A percentile compares a stretch with the other conserved stretches of the same genome.
phyloP scores from a whole-genome alignment of 2,797 vertebrate species.

The Tadarida brasiliensis region DNA sequence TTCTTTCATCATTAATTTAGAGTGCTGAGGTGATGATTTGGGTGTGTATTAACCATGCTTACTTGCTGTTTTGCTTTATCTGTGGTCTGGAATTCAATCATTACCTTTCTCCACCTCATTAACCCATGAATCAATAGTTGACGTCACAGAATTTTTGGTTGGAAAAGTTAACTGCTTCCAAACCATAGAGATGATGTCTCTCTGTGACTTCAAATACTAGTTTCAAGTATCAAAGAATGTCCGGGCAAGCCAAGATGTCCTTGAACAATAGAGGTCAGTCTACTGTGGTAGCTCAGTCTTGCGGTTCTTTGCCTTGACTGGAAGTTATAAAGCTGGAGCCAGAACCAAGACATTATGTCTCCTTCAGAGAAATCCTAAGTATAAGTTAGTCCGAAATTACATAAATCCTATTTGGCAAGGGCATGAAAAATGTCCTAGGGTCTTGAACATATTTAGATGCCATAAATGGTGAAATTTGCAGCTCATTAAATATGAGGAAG shows the following conservation, averaged over 20 bases:
- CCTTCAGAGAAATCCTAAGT: conserved; percentile 60
- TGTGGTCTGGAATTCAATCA: conserved; percentile 1
- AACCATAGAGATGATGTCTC: conserved; percentile 38
- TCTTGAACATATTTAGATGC: conserved; percentile 67
- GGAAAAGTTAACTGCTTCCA: conserved; percentile 70
- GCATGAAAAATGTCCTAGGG: conserved; percentile 11
- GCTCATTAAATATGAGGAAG: conserved; percentile 71
- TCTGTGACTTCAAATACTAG: conserved; percentile 57
- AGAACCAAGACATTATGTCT: conserved; percentile 58
- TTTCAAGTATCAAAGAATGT: conserved; percentile 69
- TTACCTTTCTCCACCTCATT: conserved; percentile 22
- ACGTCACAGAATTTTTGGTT: not conserved
- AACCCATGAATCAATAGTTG: conserved; percentile 36
- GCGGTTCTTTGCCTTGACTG: conserved; percentile 72
- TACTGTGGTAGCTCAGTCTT: conserved; percentile 49
- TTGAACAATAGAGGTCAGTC: conserved; percentile 71
- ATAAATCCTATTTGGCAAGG: conserved; percentile 60
- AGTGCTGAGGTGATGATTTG: not conserved
- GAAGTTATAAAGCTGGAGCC: conserved; percentile 66
- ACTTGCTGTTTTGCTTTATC: conserved; percentile 26
- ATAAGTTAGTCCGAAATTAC: conserved; percentile 74
- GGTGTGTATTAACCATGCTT: not conserved
- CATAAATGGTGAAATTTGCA: conserved; percentile 64
- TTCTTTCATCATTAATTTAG: not conserved
- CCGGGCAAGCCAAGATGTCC: conserved; percentile 41